Evolutionary conservation across 2,113 vertebrate species (phyloP).

Genomic region (Falcunculus frontatus): DNA sequence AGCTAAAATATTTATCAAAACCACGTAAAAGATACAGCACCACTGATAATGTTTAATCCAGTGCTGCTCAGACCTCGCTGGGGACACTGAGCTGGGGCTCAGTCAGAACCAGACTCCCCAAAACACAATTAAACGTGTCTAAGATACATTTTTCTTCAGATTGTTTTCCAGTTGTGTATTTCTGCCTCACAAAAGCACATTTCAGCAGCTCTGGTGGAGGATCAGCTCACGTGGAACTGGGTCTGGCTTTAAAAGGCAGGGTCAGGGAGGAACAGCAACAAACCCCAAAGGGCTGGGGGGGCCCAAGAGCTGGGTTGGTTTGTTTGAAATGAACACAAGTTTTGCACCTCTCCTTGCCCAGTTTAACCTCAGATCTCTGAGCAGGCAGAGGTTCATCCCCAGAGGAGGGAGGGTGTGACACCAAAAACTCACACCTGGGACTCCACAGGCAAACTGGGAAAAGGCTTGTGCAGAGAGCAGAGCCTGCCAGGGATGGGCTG

Average conservation of each 20-base stretch:
- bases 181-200: neutral
- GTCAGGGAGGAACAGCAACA: neutral
- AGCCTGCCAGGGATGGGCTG: neutral
- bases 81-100: neutral
- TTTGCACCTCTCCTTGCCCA: neutral
- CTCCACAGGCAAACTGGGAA: neutral
- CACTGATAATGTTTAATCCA: neutral
- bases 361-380: neutral
- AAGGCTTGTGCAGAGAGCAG: neutral
- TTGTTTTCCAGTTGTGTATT: neutral
- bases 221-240: neutral
- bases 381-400: neutral
- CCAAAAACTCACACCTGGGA: neutral
- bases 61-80: neutral
- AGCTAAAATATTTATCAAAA: neutral
- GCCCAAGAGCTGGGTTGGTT: neutral
- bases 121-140: neutral
- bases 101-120: fast-evolving
- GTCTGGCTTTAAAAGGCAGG: neutral
- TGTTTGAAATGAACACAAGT: neutral
- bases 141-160: neutral
- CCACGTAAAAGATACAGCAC: neutral
- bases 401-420: neutral
- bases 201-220: neutral
- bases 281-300: neutral